Base-by-base conservation (phyloP, 2,888 invertebrate genomes). In the Allacma fusca region DNA sequence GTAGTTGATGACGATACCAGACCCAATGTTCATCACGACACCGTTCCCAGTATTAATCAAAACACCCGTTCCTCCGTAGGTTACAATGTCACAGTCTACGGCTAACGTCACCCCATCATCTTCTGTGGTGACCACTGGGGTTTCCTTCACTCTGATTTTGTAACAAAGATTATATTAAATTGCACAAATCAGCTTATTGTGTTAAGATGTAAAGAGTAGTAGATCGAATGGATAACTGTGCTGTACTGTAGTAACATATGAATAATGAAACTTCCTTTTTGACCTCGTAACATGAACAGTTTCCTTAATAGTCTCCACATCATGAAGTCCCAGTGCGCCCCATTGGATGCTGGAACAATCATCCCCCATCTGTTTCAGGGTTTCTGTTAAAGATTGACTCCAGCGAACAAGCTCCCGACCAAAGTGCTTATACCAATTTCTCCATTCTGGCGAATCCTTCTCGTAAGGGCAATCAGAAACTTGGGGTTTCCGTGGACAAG, bases 1-100 rank as follows among this genome's bases (percentile, higher is more conserved):
- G 40, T 40, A 69, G 40, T 69, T 69, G n/a, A 69, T 69, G 13
- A 69, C 23, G 69, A 69, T 43, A 2, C 69, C 69, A 16, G 43
- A 5, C 1, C 69, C 69, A 16, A n/a, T 7, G 40, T 69, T 69
- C 1, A 69, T 69, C 23, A 43, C 69, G 13, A 69, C 69, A 1
- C 69, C 69, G 23, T 40, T 40, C 21, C 69, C 69, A 1, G 0
- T 43, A 24, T 43, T 43, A 40, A 69, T 69, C 7, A 69, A 23
- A n/a, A 69, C n/a, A 0, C 69, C 69, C 19, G 40, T 43, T 23
- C 69, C 69, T 34, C n/a, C 21, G 23, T 43, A 69, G 9, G 69
- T 43, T 1, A 69, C 69, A 43, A 69, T 69, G 23, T 69, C 69
- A n/a, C 43, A 40, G 13, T 43, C 40, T 24, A 40, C 43, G 16